phyloP scores from a whole-genome alignment of 2,113 vertebrate genomes.

The Theristicus caerulescens region DNA sequence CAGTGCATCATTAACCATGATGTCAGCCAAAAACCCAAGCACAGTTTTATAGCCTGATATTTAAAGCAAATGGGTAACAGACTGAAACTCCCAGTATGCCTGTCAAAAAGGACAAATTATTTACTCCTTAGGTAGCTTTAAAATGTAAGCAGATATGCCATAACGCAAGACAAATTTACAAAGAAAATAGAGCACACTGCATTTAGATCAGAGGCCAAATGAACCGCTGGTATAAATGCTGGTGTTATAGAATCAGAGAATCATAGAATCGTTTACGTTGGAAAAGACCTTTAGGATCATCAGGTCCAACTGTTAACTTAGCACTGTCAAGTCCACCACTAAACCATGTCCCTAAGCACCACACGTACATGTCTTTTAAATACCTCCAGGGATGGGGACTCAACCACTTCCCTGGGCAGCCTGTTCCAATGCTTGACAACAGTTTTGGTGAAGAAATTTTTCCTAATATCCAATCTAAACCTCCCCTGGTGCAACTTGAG shows the following conservation, averaged over 20 bases:
- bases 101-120: slow-evolving; percentile 23
- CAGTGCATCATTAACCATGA: not conserved
- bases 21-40: slow-evolving; percentile 40
- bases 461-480: too few relatives aligned
- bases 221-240: not conserved
- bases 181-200: not conserved
- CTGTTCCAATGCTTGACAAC: too few relatives aligned
- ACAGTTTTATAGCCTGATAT: not conserved
- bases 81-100: not conserved
- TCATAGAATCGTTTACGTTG: too few relatives aligned
- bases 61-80: slow-evolving; percentile 52
- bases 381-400: too few relatives aligned
- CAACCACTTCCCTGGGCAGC: too few relatives aligned
- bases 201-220: not conserved
- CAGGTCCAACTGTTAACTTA: too few relatives aligned
- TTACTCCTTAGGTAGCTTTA: slow-evolving; percentile 31
- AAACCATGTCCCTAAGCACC: too few relatives aligned
- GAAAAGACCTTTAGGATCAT: too few relatives aligned
- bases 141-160: slow-evolving; percentile 16
- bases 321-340: too few relatives aligned
- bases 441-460: too few relatives aligned
- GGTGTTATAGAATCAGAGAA: not conserved
- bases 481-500: too few relatives aligned
- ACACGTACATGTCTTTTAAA: too few relatives aligned
- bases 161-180: not conserved